A percentile compares a stretch with the other conserved stretches of the same genome.
phyloP scores from a whole-genome alignment of 2,888 invertebrate species.

The Leptogaster cylindrica region DNA sequence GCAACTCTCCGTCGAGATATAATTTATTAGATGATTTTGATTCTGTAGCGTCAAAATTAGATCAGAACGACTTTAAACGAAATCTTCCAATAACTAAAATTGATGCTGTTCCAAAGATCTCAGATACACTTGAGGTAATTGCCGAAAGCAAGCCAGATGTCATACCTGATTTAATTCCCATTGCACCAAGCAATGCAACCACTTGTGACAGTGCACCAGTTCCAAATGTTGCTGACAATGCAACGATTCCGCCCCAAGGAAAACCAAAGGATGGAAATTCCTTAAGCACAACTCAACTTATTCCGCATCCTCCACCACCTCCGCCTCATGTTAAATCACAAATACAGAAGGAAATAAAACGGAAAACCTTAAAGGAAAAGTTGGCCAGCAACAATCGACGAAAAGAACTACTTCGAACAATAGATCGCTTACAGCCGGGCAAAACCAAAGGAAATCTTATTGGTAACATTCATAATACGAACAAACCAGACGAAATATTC shows the following conservation, averaged over 20 bases:
- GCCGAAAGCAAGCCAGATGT: conserved; percentile 53
- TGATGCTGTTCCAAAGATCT: conserved; percentile 61
- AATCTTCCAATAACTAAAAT: conserved; percentile 61
- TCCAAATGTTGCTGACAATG: conserved; percentile 46
- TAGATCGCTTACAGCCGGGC: conserved; percentile 83
- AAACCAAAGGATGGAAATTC: conserved; percentile 57
- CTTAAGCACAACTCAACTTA: conserved; percentile 56
- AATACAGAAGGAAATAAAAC: conserved; percentile 61
- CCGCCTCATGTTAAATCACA: conserved; percentile 60
- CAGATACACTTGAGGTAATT: conserved; percentile 65
- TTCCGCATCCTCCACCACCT: conserved; percentile 58
- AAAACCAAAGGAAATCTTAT: conserved; percentile 87
- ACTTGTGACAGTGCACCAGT: conserved; percentile 37
- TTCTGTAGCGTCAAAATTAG: conserved; percentile 61
- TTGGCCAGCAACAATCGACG: conserved; percentile 62
- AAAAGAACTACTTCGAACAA: conserved; percentile 79
- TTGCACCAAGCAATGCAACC: conserved; percentile 47
- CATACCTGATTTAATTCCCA: conserved; percentile 51
- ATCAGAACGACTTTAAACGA: conserved; percentile 62
- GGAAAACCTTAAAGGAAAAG: conserved; percentile 61
- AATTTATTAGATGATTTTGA: conserved; percentile 71
- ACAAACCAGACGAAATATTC: conserved; percentile 67
- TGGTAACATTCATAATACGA: conserved; percentile 69
- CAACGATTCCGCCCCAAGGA: conserved; percentile 33
- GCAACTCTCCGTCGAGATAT: conserved; percentile 76